Conservation (phyloP, 2,113 vertebrate species). For the Neolamprologus fasciatus region DNA sequence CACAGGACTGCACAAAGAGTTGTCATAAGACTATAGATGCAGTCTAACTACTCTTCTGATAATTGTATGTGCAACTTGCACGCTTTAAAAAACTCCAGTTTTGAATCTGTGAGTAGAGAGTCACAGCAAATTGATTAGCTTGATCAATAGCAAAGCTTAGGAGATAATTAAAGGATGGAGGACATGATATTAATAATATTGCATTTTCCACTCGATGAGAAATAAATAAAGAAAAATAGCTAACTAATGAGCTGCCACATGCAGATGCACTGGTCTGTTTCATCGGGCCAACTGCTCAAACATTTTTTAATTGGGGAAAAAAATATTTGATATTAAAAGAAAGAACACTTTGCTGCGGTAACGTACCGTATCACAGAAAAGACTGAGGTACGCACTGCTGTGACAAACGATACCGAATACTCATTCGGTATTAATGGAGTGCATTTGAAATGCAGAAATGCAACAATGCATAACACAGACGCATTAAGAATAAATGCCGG, state of each 20-base stretch:
- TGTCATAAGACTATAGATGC: background rate
- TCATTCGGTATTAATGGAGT: background rate
- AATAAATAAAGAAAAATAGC: background rate
- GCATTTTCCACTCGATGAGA: background rate
- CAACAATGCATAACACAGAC: background rate
- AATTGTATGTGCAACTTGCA: background rate
- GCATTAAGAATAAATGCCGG: accelerated
- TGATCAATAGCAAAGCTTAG: background rate
- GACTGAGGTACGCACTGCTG: background rate
- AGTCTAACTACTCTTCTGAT: background rate
- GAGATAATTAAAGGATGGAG: background rate
- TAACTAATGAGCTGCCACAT: background rate
- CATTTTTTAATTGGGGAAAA: background rate
- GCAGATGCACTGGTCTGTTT: background rate
- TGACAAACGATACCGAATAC: background rate
- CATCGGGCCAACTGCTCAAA: background rate
- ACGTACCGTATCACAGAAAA: background rate
- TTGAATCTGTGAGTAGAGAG: background rate
- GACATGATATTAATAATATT: background rate
- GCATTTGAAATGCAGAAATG: background rate
- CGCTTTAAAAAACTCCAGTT: background rate
- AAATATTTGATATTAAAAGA: background rate
- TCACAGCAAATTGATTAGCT: background rate
- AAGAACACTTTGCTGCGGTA: background rate
- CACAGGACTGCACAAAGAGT: background rate